These are phyloP conservation scores for Gymnobelideus leadbeateri DNA, from an alignment of 2,113 vertebrate species.

Conservation along the genomic window DNA sequence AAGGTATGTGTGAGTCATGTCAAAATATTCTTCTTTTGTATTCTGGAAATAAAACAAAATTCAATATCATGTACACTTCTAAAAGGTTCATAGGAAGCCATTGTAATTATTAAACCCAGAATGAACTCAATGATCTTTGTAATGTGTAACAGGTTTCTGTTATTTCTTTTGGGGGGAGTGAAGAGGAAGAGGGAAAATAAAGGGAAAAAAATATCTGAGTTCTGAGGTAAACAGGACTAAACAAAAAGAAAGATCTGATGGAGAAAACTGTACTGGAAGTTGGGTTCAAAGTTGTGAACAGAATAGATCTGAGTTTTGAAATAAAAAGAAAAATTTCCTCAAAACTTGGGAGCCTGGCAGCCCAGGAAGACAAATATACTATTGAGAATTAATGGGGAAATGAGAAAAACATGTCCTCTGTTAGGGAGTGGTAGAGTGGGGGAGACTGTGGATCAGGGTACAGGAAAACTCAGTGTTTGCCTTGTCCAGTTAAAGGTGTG, in stretches of 20 bases:
- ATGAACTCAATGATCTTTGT: background rate
- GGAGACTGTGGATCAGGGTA: background rate
- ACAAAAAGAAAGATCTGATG: background rate
- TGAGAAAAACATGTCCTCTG: background rate
- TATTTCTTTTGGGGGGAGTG: background rate
- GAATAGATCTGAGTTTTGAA: background rate
- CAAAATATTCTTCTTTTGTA: slow-evolving; percentile 62
- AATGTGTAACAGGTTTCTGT: background rate
- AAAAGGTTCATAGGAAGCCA: background rate
- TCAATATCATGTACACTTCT: slow-evolving; percentile 48
- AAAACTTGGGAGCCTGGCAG: background rate
- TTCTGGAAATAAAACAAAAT: slow-evolving; percentile 63
- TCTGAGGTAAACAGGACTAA: background rate
- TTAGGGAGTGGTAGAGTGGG: background rate
- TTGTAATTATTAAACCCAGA: background rate
- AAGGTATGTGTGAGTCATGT: slow-evolving; percentile 70
- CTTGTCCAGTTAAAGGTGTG: background rate
- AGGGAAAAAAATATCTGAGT: background rate
- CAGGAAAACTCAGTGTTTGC: background rate
- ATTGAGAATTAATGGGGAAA: background rate
- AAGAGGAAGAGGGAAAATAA: background rate
- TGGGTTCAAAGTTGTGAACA: background rate
- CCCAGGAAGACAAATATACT: background rate
- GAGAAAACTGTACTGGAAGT: background rate
- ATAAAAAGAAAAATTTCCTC: background rate